These are phyloP conservation scores for Empis livida DNA, from an alignment of 2,888 invertebrate genomes.

Conservation along the genomic window DNA sequence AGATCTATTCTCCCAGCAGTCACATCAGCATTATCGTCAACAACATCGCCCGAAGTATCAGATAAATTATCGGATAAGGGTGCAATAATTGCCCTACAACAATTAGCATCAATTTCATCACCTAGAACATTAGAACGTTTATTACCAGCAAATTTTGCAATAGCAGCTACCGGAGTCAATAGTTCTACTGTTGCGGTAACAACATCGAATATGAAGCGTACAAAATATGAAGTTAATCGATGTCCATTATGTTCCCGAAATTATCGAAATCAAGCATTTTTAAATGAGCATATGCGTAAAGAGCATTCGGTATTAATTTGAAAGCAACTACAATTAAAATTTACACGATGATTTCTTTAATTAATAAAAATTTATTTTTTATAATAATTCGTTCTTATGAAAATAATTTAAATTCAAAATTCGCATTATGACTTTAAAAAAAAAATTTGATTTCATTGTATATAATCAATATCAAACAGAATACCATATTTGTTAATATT, in stretches of 20 bases:
- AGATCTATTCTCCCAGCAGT: neutral
- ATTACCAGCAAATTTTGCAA: slow-evolving; percentile 14
- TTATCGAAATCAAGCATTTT: slow-evolving; percentile 32
- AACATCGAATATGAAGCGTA: slow-evolving; percentile 6
- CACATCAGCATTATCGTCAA: neutral
- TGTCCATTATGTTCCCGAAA: slow-evolving; percentile 34
- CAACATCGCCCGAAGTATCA: neutral
- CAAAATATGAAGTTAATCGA: slow-evolving; percentile 27
- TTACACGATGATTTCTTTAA: too few relatives aligned
- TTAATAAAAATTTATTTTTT: too few relatives aligned
- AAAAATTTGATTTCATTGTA: too few relatives aligned
- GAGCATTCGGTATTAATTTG: slow-evolving; percentile 34
- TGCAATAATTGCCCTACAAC: slow-evolving; percentile 29
- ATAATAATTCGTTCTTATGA: too few relatives aligned
- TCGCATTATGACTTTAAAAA: too few relatives aligned
- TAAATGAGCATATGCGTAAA: slow-evolving; percentile 36
- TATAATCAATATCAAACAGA: too few relatives aligned
- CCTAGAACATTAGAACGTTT: slow-evolving; percentile 23
- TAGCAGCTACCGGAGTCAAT: neutral
- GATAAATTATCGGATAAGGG: slow-evolving; percentile 2
- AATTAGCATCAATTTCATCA: slow-evolving; percentile 30
- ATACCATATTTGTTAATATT: too few relatives aligned
- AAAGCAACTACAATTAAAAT: slow-evolving; percentile 1
- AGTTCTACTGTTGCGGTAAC: neutral
- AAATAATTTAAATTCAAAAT: too few relatives aligned